Conservation (phyloP, 1,140 invertebrate genomes). For the Aphaenogaster rudis region DNA sequence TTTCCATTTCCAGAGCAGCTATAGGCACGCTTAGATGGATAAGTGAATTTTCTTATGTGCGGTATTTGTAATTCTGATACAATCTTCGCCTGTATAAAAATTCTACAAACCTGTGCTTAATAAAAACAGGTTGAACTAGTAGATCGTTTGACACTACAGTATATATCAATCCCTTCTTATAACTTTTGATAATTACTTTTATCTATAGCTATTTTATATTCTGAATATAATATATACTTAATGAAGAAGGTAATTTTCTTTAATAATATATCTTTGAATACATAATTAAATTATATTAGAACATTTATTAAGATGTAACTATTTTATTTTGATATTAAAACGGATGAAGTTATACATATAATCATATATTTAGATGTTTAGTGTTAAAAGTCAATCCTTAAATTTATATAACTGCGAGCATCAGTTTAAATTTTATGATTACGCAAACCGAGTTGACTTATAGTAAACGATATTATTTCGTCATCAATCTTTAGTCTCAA, state of each 20-base stretch:
- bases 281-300: not conserved
- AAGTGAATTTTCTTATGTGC: not conserved
- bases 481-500: not conserved
- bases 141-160: not conserved
- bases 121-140: not conserved
- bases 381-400: not conserved
- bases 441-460: not conserved
- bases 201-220: not conserved
- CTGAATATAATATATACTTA: not conserved
- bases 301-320: not conserved
- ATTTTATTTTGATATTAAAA: not conserved
- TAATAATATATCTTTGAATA: not conserved
- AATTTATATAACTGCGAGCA: not conserved
- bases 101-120: not conserved
- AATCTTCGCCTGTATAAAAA: not conserved
- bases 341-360: not conserved
- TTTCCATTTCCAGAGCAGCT: conserved; percentile 49
- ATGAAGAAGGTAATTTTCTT: not conserved
- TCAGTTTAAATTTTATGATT: not conserved
- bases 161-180: not conserved
- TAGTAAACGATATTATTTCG: conserved; percentile 14
- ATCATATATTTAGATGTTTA: not conserved
- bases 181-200: not conserved
- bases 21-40: not conserved
- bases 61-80: not conserved